These are phyloP conservation scores for Macrobrachium nipponense DNA, from an alignment of 1,140 invertebrate genomes.

Conservation along the genomic window DNA sequence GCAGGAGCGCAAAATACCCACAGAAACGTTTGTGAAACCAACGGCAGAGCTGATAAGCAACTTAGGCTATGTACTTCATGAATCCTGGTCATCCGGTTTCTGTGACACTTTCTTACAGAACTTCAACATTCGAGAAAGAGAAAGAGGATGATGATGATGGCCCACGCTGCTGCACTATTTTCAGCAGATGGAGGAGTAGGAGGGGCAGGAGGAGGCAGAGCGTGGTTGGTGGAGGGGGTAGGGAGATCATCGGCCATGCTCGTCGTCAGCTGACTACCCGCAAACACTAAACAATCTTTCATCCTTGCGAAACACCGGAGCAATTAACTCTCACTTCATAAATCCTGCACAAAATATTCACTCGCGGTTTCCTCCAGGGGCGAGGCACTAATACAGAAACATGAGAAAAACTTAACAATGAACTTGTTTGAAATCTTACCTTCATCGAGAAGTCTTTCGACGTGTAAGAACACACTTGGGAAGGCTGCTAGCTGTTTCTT, in stretches of 20 bases:
- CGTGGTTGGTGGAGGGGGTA: no score
- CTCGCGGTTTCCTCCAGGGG: no score
- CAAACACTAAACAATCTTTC: background rate
- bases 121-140: background rate
- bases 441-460: slow-evolving; percentile 98
- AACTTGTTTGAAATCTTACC: slow-evolving; percentile 77
- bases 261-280: slow-evolving; percentile 48
- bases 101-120: no score
- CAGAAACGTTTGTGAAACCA: no score
- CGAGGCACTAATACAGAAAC: background rate
- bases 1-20: no score
- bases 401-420: slow-evolving; percentile 44
- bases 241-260: background rate
- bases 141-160: background rate
- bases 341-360: background rate
- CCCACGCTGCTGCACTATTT: slow-evolving; percentile 55
- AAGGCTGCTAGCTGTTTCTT: slow-evolving; percentile 99
- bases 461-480: slow-evolving; percentile 99
- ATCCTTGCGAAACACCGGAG: background rate
- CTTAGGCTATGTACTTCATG: background rate
- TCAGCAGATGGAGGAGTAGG: slow-evolving; percentile 41
- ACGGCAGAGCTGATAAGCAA: background rate
- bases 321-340: no score
- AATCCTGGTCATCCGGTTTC: no score
- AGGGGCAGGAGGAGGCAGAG: background rate